Evolutionary conservation across 2,888 invertebrate genomes (phyloP), one percentile per base, ranked within the genome.

Genomic region (Cosmopolites sordidus): DNA sequence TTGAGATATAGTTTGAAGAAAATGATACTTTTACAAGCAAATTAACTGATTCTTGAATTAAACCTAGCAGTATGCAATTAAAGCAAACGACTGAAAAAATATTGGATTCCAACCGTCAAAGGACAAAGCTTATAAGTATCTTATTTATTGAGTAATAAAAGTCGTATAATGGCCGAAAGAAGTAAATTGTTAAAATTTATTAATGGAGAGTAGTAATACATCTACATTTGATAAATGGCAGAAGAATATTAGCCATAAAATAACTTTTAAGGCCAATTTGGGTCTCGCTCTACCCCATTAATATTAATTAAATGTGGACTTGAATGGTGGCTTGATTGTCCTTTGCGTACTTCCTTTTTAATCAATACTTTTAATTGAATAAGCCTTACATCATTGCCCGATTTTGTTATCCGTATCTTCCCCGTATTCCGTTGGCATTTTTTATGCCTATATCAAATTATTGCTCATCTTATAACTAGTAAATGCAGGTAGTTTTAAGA

Each of bases 331-430:
- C 61, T 65, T 62, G 63, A 64, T 62, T 59, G 62, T 61, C 60
- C 54, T 56, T 55, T 54, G 50, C 57, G 40, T 58, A 47, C 61
- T 54, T 58, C 60, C 59, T 59, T 41, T 42, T 39, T 47, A 54
- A 64, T 66, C 64, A 60, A 65, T 67, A 62, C 53, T 60, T 57
- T 60, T 64, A 62, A 65, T 64, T 64, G 62, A 64, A 64, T 63
- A 62, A 62, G 61, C 62, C 60, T 15, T 14, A 14, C n/a, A 27
- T 40, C 18, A 47, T 47, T 16, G 38, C 38, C 18, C 18, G 17
- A 37, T 16, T 41, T n/a, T 18, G 14, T n/a, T 42, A 42, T 18
- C 18, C n/a, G n/a, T n/a, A n/a, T n/a, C n/a, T n/a, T n/a, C n/a
- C n/a, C n/a, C n/a, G n/a, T n/a, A n/a, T n/a, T n/a, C n/a, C n/a